These are phyloP conservation scores for Littorina saxatilis DNA, from an alignment of 1,140 invertebrate species.

Conservation along the genomic window DNA sequence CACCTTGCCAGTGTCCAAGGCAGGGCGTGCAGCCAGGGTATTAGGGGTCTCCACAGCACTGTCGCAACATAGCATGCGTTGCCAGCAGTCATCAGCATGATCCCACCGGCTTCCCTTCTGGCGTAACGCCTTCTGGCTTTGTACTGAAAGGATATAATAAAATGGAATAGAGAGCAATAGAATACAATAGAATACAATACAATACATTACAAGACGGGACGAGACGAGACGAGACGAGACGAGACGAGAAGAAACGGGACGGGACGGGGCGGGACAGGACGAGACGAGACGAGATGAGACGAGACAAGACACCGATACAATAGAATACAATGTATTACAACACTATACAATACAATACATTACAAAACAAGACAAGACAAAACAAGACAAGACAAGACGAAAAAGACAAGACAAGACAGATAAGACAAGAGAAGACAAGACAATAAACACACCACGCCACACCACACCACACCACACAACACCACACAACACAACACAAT, in stretches of 20 bases:
- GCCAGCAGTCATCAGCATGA: not conserved
- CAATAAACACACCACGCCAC: too few relatives aligned
- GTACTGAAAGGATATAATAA: conserved; percentile 4
- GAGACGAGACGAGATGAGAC: not conserved
- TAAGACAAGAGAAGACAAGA: not conserved
- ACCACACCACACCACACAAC: too few relatives aligned
- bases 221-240: conserved; percentile 7
- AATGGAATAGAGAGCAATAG: too few relatives aligned
- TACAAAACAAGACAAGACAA: not conserved
- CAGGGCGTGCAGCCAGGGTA: not conserved
- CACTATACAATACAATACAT: not conserved
- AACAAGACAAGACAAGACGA: not conserved
- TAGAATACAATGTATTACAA: not conserved
- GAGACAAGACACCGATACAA: not conserved
- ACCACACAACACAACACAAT: too few relatives aligned
- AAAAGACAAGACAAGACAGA: not conserved
- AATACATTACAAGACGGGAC: not conserved
- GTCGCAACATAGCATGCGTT: not conserved
- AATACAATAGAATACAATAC: too few relatives aligned
- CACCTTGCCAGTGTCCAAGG: conserved; percentile 11
- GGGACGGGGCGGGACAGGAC: too few relatives aligned
- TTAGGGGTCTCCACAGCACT: not conserved
- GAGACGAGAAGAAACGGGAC: conserved; percentile 1
- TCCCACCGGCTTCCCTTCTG: not conserved
- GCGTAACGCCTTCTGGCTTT: not conserved